Conservation (phyloP, 2,797 vertebrate genomes). For the Hephaestus fuliginosus region DNA sequence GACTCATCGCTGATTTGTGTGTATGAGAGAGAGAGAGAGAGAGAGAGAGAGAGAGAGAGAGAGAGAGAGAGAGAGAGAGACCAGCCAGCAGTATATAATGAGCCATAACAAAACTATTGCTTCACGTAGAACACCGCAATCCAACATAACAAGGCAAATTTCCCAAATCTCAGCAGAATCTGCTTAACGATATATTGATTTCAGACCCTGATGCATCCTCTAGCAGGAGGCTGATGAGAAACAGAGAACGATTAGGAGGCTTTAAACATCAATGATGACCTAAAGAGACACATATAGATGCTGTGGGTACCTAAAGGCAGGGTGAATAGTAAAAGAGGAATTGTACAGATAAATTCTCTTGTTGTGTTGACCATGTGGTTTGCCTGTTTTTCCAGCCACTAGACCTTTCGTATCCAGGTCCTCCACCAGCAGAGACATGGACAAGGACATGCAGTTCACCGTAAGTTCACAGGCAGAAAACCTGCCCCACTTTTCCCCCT, state of each 20-base stretch:
- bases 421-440: slow-evolving; percentile 76
- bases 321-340: background rate
- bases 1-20: slow-evolving; percentile 86
- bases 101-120: slow-evolving; percentile 72
- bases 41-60: slow-evolving; percentile 33
- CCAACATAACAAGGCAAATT: slow-evolving; percentile 59
- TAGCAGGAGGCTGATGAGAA: slow-evolving; percentile 5
- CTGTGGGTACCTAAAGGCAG: background rate
- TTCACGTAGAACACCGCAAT: slow-evolving; percentile 61
- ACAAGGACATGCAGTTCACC: slow-evolving; percentile 69
- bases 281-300: slow-evolving; percentile 8
- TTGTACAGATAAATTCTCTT: background rate
- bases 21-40: slow-evolving; percentile 64
- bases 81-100: slow-evolving; percentile 75
- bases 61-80: slow-evolving; percentile 55
- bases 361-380: slow-evolving; percentile 53
- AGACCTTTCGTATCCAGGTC: slow-evolving; percentile 57
- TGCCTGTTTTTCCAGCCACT: slow-evolving; percentile 69
- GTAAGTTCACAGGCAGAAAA: slow-evolving; percentile 66
- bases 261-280: background rate
- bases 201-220: slow-evolving; percentile 18
- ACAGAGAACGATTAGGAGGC: background rate
- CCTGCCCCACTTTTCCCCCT: slow-evolving; percentile 4
- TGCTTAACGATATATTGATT: slow-evolving; percentile 59
- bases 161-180: slow-evolving; percentile 58